Base-by-base conservation (phyloP, 2,888 invertebrate genomes). In the Caenorhabditis sp. region DNA sequence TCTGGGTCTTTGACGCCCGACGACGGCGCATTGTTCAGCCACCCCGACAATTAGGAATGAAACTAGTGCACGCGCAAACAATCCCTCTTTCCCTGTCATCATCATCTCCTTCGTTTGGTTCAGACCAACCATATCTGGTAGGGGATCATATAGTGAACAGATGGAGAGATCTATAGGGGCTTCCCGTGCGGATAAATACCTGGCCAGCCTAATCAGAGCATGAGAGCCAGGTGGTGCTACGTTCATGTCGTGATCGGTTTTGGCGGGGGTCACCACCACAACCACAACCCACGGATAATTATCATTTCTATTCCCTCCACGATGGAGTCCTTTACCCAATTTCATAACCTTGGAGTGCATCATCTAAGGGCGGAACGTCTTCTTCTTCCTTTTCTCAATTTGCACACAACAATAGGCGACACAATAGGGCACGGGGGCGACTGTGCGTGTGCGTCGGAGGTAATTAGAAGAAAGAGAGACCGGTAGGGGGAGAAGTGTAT, bases 51-150 rank as follows among this genome's bases (percentile, higher is more conserved):
- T 68, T 68, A 68, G 68, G 68, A 59, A 59, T 68, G 68, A 68
- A 68, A 68, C 68, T 68, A 68, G 68, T 68, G 68, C 68, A 68
- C 56, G 68, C 68, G 41, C 68, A 68, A 68, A 59, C 68, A 68
- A 68, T 68, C 56, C 41, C 32, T 32, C 6, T 13, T 50, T 43
- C 65, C 63, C 56, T 56, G 56, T 58, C 58, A 58, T 68, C 68
- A 59, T 68, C 68, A 50, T 68, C 66, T 41, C 30, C 41, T 68
- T 56, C 48, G 9, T 55, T 35, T 30, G 53, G 53, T 53, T 53
- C 46, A 26, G 37, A n/a, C 63, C 39, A 58, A 50, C 56, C 50
- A 68, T 68, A 68, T 58, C 50, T 48, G 20, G 39, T 11, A 32
- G 15, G 37, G 15, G 55, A n/a, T 13, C 15, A 20, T 7, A 41